Conservation (phyloP, 2,113 vertebrate species). For the Crypturellus undulatus region DNA sequence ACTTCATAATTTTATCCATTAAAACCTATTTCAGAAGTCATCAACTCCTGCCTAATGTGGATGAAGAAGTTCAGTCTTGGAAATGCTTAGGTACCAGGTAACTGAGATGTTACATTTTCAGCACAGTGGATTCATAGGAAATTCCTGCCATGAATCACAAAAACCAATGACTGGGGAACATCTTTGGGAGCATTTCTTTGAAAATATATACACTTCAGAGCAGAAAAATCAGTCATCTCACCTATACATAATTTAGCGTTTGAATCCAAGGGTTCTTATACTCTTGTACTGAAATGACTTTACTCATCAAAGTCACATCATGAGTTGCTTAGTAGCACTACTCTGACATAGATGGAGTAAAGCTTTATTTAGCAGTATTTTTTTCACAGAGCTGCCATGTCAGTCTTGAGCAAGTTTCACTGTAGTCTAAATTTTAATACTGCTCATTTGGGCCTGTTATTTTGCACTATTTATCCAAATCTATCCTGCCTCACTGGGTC, state of each 20-base stretch:
- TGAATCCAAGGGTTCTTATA: not conserved
- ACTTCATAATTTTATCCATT: not conserved
- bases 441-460: not conserved
- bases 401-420: not conserved
- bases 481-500: not conserved
- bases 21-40: not conserved
- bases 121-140: not conserved
- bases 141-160: not conserved
- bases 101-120: not conserved
- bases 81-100: not conserved
- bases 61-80: not conserved
- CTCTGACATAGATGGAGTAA: not conserved
- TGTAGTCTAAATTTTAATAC: not conserved
- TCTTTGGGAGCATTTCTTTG: not conserved
- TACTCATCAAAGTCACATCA: not conserved
- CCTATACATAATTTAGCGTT: not conserved
- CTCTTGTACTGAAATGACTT: not conserved
- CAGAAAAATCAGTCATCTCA: not conserved
- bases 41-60: not conserved
- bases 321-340: not conserved
- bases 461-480: not conserved
- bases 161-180: not conserved
- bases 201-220: not conserved
- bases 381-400: not conserved
- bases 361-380: not conserved